Evolutionary conservation across 2,888 invertebrate species (phyloP).

Genomic region (Megaustenia siamemsis): DNA sequence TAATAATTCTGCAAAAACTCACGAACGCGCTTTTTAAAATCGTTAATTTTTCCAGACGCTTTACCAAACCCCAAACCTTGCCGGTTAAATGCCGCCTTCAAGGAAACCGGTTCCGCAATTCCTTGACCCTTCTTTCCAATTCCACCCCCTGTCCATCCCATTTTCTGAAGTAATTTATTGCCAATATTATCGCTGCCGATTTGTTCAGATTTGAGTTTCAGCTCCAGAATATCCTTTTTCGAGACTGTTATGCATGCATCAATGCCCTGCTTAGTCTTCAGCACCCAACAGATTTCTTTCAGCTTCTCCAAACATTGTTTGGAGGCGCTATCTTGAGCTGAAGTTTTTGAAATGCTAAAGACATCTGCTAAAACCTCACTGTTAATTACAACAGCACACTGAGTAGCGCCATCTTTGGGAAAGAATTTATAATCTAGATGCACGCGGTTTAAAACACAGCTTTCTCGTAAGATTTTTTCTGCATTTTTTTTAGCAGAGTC

Average conservation of each 20-base stretch:
- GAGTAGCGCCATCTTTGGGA: constrained; percentile 55
- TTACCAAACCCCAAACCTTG: constrained; percentile 76
- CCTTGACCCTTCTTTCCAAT: constrained; percentile 84
- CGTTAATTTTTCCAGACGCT: constrained; percentile 64
- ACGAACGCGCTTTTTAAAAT: constrained; percentile 70
- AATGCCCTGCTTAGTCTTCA: constrained; percentile 68
- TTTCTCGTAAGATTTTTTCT: constrained; percentile 63
- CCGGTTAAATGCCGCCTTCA: constrained; percentile 70
- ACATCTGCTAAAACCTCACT: constrained; percentile 63
- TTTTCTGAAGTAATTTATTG: constrained; percentile 84
- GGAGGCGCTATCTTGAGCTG: constrained; percentile 66
- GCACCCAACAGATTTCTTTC: constrained; percentile 71
- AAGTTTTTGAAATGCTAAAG: constrained; percentile 59
- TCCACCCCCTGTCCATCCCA: constrained; percentile 89
- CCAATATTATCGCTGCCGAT: constrained; percentile 81
- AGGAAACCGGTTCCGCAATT: constrained; percentile 84
- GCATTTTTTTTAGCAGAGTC: constrained; percentile 45
- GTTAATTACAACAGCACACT: constrained; percentile 67
- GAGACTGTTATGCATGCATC: constrained; percentile 67
- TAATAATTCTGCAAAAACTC: constrained; percentile 76
- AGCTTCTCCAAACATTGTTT: constrained; percentile 66
- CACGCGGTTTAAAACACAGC: constrained; percentile 71
- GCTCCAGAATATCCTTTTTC: constrained; percentile 70
- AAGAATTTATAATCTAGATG: constrained; percentile 66
- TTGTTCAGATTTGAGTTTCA: constrained; percentile 45